Evolutionary conservation across 1,140 invertebrate genomes (phyloP).

Genomic region (Trypoxylus dichotomus): DNA sequence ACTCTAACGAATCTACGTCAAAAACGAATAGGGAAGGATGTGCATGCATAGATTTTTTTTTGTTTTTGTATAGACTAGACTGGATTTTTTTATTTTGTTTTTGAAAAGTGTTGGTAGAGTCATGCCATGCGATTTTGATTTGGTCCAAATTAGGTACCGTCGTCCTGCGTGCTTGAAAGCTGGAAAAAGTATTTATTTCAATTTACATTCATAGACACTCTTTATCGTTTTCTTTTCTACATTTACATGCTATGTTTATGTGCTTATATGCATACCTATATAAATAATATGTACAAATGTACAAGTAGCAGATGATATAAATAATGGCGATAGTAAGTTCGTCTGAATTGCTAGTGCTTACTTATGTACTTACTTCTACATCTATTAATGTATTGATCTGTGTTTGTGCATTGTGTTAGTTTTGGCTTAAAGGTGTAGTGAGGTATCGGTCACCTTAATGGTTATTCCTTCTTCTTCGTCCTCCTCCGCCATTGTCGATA

Average conservation of each 20-base stretch:
- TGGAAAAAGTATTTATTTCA: slow-evolving; percentile 23
- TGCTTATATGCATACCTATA: not conserved
- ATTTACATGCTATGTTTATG: slow-evolving; percentile 8
- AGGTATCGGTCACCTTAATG: slow-evolving; percentile 58
- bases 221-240: not conserved
- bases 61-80: not conserved
- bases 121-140: slow-evolving; percentile 7
- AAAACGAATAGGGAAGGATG: not conserved
- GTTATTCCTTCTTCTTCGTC: slow-evolving; percentile 59
- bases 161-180: slow-evolving; percentile 18
- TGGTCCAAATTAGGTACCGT: slow-evolving; percentile 17
- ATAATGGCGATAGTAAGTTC: not conserved
- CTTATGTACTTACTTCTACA: slow-evolving; percentile 23
- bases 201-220: not conserved
- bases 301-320: not conserved
- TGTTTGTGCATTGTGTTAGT: slow-evolving; percentile 13
- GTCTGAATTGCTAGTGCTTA: not conserved
- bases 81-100: not conserved
- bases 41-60: not conserved
- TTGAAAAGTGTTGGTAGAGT: not conserved
- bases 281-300: slow-evolving; percentile 14
- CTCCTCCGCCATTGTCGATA: slow-evolving; percentile 64
- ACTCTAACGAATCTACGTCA: not conserved
- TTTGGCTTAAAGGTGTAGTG: slow-evolving; percentile 42
- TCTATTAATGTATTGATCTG: not conserved